Evolutionary conservation across 2,113 vertebrate genomes (phyloP), one percentile per base, ranked within the genome.

Genomic region (Fulica atra): DNA sequence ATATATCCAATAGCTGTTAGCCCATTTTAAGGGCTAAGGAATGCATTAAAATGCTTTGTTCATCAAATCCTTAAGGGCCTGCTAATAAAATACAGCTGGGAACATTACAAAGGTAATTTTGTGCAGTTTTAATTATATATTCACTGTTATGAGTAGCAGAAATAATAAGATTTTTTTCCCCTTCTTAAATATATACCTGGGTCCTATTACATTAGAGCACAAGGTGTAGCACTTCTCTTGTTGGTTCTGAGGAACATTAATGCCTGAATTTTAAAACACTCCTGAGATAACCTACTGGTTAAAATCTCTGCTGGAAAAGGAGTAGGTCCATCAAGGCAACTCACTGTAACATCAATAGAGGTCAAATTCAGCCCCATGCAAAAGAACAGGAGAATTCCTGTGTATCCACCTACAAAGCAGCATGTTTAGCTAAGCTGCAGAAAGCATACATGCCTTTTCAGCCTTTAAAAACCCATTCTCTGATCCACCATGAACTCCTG

Each of bases 51-150:
- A 89, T 63, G 20, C 53, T 95, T 97, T 97, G 36, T 86, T 95
- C 76, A 80, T 38, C 38, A 66, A 89, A 82, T 93, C 86, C 81
- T 94, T 92, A 73, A 82, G 72, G 86, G 13, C 25, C 20, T 91
- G 23, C 74, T 92, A 81, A 91, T 85, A 92, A 95, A 96, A 88
- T 78, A 77, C 71, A 92, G 11, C 51, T 89, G 63, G 54, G 69
- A 96, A 80, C 53, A 78, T 68, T 69, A 68, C 19, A 97, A 89
- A 89, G 36, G 59, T 91, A 93, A 91, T 97, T 95, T 91, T 93
- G 69, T 71, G 24, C 13, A 12, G 36, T 72, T 95, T 91, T 95
- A 96, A 96, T 97, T 97, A 92, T 69, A 68, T 65, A 63, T 57
- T 95, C 87, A 74, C 38, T 77, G 42, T n/a, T 88, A 56, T 38